Evolutionary conservation across 2,113 vertebrate genomes (phyloP), one percentile per base, ranked within the genome.

Genomic region (Octodon degus): DNA sequence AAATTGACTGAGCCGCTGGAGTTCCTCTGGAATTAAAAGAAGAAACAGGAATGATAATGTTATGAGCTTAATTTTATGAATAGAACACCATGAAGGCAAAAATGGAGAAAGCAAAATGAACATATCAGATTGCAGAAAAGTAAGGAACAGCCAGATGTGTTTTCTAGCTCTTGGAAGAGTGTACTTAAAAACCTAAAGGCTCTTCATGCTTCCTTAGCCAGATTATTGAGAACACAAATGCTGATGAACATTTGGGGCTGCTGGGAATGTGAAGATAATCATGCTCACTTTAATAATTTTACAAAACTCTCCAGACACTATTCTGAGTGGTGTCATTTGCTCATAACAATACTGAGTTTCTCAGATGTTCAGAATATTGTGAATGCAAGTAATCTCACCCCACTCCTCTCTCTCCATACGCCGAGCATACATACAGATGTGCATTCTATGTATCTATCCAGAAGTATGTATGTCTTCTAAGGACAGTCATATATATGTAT

Each of bases 91-190:
- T 7, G 1, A 30, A 67, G 17, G 22, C 37, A 7, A 83, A 93
- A 68, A 14, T 62, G 86, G 25, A 74, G 20, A 50, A 50, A 89
- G 86, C 70, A 92, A 86, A 96, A 11, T 93, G 34, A 96, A 82
- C 5, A 62, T n/a, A n/a, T 68, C 89, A 19, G 87, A 2, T 91
- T 95, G 80, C 90, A 13, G 91, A 97, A 83, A 55, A 72, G 22
- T 83, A 67, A 88, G 27, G 60, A 90, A 50, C 14, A 89, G 9
- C 90, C 86, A 91, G 43, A 89, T 90, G 7, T 70, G 17, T 86
- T 96, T 96, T 89, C 27, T 74, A 65, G 27, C 34, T 25, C 95
- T 90, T 89, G 34, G 55, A 93, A 95, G 88, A 96, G 37, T 10
- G 30, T 76, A 79, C 88, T 95, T 90, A 24, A 91, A 77, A 93